phyloP scores from a whole-genome alignment of 2,797 vertebrate genomes.

The Smutsia temminckii region DNA sequence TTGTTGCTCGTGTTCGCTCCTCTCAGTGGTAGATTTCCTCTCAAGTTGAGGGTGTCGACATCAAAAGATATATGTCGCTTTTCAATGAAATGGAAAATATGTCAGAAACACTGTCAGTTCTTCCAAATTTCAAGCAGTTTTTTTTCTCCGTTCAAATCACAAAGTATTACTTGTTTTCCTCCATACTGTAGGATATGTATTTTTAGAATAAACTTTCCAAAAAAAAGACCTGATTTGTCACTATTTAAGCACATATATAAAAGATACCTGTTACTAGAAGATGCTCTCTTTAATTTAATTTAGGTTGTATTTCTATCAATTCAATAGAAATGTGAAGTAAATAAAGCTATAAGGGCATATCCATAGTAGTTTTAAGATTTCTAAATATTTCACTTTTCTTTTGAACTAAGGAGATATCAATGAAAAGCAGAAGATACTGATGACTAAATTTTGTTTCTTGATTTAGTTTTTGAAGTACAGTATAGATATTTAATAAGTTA shows the following conservation, averaged over 20 bases:
- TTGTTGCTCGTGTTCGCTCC: constrained; percentile 53
- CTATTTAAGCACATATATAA: neutral
- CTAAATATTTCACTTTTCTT: neutral
- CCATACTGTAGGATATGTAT: neutral
- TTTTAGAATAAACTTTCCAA: constrained; percentile 1
- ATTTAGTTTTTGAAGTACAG: constrained; percentile 41
- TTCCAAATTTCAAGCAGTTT: constrained; percentile 3
- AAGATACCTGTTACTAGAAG: neutral
- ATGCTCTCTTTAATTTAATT: constrained; percentile 45
- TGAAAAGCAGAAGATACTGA: constrained; percentile 2
- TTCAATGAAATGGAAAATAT: constrained; percentile 73
- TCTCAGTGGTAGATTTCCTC: constrained; percentile 77
- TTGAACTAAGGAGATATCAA: neutral
- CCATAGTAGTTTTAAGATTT: neutral
- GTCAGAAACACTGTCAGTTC: neutral
- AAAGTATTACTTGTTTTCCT: constrained; percentile 9
- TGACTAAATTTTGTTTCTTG: constrained; percentile 41
- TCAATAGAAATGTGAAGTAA: neutral
- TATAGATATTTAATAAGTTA: constrained; percentile 50
- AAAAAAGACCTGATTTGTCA: neutral
- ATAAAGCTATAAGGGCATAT: neutral
- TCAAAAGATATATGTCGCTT: constrained; percentile 68
- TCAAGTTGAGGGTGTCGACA: constrained; percentile 53
- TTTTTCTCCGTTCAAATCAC: neutral
- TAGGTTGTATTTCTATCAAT: neutral